These are phyloP conservation scores for Phoronis australis DNA, from an alignment of 2,888 invertebrate genomes.

Conservation along the genomic window DNA sequence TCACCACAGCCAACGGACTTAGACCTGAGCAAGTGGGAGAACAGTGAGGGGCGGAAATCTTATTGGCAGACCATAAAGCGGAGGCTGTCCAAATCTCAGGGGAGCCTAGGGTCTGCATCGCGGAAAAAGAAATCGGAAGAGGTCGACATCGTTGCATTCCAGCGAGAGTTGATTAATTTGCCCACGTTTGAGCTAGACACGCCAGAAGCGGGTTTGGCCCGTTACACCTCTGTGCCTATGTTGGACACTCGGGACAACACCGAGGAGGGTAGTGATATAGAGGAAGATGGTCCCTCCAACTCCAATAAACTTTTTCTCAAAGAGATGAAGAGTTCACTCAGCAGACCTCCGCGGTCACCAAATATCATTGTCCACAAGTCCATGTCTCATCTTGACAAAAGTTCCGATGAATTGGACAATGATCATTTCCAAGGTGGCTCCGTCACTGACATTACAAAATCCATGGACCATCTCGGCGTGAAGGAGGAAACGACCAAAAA, in stretches of 20 bases:
- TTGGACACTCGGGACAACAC: too few species aligned
- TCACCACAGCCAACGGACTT: not conserved
- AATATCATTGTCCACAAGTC: too few species aligned
- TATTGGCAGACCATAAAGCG: slow-evolving; percentile 52
- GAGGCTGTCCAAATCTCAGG: slow-evolving; percentile 45
- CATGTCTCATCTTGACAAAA: too few species aligned
- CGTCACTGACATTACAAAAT: too few species aligned
- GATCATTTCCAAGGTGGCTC: too few species aligned
- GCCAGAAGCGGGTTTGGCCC: slow-evolving; percentile 38
- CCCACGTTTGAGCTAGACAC: slow-evolving; percentile 54
- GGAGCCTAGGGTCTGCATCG: slow-evolving; percentile 18
- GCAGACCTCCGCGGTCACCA: too few species aligned
- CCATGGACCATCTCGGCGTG: too few species aligned
- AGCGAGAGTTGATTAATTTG: slow-evolving; percentile 59
- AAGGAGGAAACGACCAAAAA: too few species aligned
- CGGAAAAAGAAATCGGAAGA: slow-evolving; percentile 4
- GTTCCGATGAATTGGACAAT: too few species aligned
- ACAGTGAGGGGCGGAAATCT: slow-evolving; percentile 13
- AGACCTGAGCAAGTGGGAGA: not conserved
- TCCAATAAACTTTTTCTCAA: not conserved
- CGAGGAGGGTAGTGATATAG: too few species aligned
- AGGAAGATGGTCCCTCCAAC: too few species aligned
- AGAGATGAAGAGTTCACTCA: slow-evolving; percentile 15
- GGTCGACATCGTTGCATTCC: slow-evolving; percentile 58
- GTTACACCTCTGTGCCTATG: too few species aligned